Evolutionary conservation across 2,113 vertebrate genomes (phyloP), one percentile per base, ranked within the genome.

Genomic region (Anthoscopus minutus): DNA sequence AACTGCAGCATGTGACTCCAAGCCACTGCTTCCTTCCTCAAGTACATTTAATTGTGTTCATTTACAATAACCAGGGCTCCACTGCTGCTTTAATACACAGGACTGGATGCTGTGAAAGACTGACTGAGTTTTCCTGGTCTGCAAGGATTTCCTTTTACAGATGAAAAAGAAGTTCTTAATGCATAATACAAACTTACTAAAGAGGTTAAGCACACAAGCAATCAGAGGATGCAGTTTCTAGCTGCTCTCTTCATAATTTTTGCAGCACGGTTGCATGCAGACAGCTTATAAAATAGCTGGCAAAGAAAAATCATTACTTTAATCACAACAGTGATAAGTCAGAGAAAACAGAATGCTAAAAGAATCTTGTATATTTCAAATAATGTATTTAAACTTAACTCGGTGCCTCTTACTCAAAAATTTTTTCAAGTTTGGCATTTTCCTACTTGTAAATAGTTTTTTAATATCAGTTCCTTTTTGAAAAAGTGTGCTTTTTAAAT

Each of bases 381-480:
- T 90, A 91, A 85, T 96, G 74, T 97, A 98, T 98, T 98, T 98
- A 98, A 98, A 97, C 77, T 86, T 94, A 80, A 67, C 79, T 87
- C 12, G 40, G 40, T 96, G 79, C 58, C 92, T 97, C 76, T 97
- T 96, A 89, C 11, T 83, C 38, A 91, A 78, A 86, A 64, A 19
- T 37, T 27, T 76, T 78, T 92, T 92, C 80, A 96, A 70, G 69
- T 96, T 92, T 81, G 93, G 65, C 95, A 96, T 97, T 97, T 97
- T 97, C 73, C 91, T 97, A 93, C 92, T 90, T 98, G 98, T 98
- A 98, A 97, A 98, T 98, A 98, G 81, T 22, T 91, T 84, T 97
- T 97, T 97, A 81, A 93, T 96, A 97, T 97, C 95, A 89, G 94
- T 97, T 97, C 88, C 94, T 98, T 96, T 94, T 93, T 76, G 81